Evolutionary conservation across 1,140 invertebrate genomes (phyloP).

Genomic region (Drosophila parabipectinata): DNA sequence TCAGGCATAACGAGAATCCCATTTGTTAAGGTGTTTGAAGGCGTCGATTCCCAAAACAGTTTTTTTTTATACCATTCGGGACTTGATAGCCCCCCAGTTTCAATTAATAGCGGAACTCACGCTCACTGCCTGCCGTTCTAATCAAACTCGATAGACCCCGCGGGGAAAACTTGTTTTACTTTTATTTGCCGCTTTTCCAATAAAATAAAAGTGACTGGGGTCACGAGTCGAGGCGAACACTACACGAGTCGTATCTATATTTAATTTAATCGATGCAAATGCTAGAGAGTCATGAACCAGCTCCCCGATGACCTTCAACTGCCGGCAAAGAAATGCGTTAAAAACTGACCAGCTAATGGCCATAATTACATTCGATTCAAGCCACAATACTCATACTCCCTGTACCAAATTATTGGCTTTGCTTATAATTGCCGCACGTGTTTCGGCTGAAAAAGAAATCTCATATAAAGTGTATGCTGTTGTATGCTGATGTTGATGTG

Average conservation of each 20-base stretch:
- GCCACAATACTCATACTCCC: constrained; percentile 14
- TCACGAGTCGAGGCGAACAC: constrained; percentile 51
- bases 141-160: constrained; percentile 54
- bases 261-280: constrained; percentile 57
- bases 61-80: not conserved
- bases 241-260: constrained; percentile 40
- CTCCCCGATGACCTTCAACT: constrained; percentile 40
- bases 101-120: constrained; percentile 69
- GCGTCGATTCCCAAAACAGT: constrained; percentile 35
- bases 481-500: constrained; percentile 44
- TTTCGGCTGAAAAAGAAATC: constrained; percentile 38
- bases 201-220: constrained; percentile 64
- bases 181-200: constrained; percentile 16
- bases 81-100: constrained; percentile 26
- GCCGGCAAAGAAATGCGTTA: constrained; percentile 43
- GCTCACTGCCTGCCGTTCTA: constrained; percentile 31
- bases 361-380: constrained; percentile 33
- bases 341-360: constrained; percentile 25
- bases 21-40: constrained; percentile 50
- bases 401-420: constrained; percentile 49
- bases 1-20: constrained; percentile 27
- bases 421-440: constrained; percentile 68
- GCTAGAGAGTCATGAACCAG: constrained; percentile 32
- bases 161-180: constrained; percentile 58
- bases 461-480: constrained; percentile 22